phyloP scores from a whole-genome alignment of 1,140 invertebrate species.

The Pogonomyrmex barbatus region DNA sequence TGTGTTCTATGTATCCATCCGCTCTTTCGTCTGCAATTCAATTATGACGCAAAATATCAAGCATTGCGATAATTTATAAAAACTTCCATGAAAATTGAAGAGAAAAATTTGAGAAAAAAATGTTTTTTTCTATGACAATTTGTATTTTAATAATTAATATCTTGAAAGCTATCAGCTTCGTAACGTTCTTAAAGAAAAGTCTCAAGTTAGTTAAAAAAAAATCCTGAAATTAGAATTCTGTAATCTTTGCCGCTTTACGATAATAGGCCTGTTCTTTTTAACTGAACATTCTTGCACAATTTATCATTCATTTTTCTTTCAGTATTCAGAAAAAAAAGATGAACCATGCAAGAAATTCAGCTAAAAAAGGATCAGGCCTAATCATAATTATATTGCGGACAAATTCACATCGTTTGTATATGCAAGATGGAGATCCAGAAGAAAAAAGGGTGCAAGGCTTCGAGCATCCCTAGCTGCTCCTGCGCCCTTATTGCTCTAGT shows the following conservation, averaged over 20 bases:
- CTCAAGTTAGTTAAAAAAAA: neutral
- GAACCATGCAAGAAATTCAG: no score
- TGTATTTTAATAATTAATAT: neutral
- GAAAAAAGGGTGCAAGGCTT: neutral
- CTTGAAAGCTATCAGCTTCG: neutral
- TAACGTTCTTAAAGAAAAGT: neutral
- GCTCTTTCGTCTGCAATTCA: neutral
- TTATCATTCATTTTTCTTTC: neutral
- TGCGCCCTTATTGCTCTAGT: conserved; percentile 1
- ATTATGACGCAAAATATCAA: neutral
- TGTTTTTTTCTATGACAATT: neutral
- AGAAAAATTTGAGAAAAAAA: neutral
- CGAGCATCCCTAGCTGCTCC: neutral
- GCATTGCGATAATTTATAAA: neutral
- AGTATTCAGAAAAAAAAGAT: no score
- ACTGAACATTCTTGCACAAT: no score
- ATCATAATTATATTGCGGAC: neutral
- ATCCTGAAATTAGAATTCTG: neutral
- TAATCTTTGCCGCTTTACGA: neutral
- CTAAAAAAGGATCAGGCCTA: no score
- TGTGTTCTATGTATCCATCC: neutral
- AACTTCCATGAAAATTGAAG: neutral
- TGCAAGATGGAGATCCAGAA: neutral
- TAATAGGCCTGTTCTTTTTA: no score
- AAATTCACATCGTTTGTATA: neutral